phyloP scores from a whole-genome alignment of 2,797 vertebrate genomes.

The Esox masquinongy region DNA sequence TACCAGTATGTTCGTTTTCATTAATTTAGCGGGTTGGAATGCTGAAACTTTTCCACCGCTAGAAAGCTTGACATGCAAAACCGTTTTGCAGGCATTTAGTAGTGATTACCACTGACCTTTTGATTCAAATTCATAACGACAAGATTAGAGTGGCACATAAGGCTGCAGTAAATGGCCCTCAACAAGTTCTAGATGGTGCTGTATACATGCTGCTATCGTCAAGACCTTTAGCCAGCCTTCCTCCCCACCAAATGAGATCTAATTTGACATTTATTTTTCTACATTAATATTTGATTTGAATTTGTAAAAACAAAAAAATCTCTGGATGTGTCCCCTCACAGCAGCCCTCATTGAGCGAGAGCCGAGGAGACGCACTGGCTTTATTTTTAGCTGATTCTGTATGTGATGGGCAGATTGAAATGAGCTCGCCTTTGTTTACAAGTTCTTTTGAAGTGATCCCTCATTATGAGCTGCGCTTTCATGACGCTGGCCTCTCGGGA shows the following conservation, averaged over 20 bases:
- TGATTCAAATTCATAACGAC: constrained; percentile 31
- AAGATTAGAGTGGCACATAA: constrained; percentile 37
- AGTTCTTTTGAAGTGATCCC: constrained; percentile 81
- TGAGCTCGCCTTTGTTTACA: constrained; percentile 72
- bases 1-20: neutral
- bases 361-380: constrained; percentile 25
- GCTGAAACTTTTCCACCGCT: constrained; percentile 27
- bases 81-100: constrained; percentile 50
- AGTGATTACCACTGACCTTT: constrained; percentile 69
- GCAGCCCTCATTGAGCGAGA: constrained; percentile 42
- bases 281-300: constrained; percentile 70
- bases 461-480: constrained; percentile 74
- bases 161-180: constrained; percentile 54
- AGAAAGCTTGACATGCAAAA: constrained; percentile 30
- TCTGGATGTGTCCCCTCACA: constrained; percentile 30
- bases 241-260: constrained; percentile 68
- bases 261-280: constrained; percentile 73
- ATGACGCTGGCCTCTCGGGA: constrained; percentile 61
- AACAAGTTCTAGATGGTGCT: constrained; percentile 38
- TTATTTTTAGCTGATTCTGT: constrained; percentile 77
- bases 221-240: constrained; percentile 58
- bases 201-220: constrained; percentile 50
- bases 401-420: constrained; percentile 66
- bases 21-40: constrained; percentile 12
- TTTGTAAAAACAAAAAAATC: constrained; percentile 56